These are phyloP conservation scores for Mus pahari DNA, from an alignment of 2,113 vertebrate species.

Conservation along the genomic window DNA sequence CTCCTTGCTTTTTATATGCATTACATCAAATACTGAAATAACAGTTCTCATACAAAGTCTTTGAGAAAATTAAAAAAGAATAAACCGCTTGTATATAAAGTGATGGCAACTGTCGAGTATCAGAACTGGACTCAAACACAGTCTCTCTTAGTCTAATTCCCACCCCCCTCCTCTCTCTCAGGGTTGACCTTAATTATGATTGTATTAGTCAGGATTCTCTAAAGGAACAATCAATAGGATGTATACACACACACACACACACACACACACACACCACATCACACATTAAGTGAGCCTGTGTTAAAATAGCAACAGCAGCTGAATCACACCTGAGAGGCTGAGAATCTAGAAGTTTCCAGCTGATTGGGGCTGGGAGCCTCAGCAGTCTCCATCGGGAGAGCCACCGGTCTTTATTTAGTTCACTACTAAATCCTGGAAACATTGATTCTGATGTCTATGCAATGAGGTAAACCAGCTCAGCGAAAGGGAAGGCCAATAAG, in stretches of 20 bases:
- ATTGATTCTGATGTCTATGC: neutral
- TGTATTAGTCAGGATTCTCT: neutral
- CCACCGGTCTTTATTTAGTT: neutral
- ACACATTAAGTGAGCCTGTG: neutral
- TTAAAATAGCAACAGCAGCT: neutral
- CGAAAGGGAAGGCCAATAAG: neutral
- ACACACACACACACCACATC: neutral
- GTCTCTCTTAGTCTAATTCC: neutral
- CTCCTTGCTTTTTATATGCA: neutral
- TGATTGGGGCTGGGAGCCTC: neutral
- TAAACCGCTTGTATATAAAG: neutral
- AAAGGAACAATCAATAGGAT: neutral
- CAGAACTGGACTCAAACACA: neutral
- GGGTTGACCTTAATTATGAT: neutral
- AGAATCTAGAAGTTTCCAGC: neutral
- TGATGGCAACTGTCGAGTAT: neutral
- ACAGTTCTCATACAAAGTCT: neutral
- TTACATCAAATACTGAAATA: neutral
- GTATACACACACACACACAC: neutral
- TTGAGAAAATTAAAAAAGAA: neutral
- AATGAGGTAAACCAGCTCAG: neutral
- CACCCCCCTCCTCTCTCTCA: neutral
- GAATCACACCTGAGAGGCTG: neutral
- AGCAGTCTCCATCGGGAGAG: neutral
- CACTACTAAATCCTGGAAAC: neutral